phyloP scores from a whole-genome alignment of 2,113 vertebrate species.

The Mionectes macconnelli region DNA sequence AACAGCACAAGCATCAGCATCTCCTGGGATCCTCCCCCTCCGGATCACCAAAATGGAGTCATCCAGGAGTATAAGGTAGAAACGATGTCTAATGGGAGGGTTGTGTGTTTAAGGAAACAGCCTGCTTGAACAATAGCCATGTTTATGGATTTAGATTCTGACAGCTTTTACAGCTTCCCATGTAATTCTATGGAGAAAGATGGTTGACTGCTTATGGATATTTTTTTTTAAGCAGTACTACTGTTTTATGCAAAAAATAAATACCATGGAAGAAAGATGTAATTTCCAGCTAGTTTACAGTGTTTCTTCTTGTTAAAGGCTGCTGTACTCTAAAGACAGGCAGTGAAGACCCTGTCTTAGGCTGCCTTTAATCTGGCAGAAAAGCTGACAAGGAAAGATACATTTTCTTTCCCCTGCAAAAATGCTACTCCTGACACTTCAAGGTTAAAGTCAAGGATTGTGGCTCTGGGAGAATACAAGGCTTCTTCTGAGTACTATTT shows the following conservation, averaged over 20 bases:
- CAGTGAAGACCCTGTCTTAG: neutral
- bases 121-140: neutral
- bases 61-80: slow-evolving; percentile 97
- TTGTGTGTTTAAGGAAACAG: neutral
- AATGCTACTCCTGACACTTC: neutral
- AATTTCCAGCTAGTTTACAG: neutral
- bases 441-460: neutral
- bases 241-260: neutral
- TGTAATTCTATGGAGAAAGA: neutral
- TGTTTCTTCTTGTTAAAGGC: neutral
- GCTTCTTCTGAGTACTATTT: neutral
- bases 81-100: neutral
- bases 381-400: neutral
- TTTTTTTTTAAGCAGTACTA: neutral
- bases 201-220: neutral
- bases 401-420: neutral
- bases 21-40: slow-evolving; percentile 96
- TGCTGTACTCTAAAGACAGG: neutral
- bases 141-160: neutral
- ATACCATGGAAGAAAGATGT: neutral
- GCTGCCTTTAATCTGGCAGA: neutral
- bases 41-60: slow-evolving; percentile 96
- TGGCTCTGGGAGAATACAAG: neutral
- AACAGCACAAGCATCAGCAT: slow-evolving; percentile 98
- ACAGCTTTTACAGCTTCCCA: neutral